Evolutionary conservation across 2,797 vertebrate species (phyloP), one percentile per base, ranked within the genome.

Genomic region (Pelodytes ibericus): DNA sequence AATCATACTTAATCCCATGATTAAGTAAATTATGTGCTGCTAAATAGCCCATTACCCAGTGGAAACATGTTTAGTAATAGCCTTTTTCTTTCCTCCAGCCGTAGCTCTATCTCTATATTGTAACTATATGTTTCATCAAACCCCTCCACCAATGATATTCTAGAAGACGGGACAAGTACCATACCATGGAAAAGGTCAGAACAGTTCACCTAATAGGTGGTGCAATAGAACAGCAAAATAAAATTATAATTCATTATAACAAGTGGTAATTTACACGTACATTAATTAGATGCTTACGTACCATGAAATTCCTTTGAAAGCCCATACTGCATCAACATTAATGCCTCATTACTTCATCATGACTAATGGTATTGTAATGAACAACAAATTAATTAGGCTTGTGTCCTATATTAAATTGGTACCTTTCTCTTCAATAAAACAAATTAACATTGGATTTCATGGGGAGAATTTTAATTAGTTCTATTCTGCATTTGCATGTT

Each of bases 351-450:
- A 79, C 70, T 63, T 79, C 71, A 73, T 79, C 76, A 79, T 73
- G 76, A 79, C 76, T 79, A 79, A 79, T 79, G 76, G 71, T 68
- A 79, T 79, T 79, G 76, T 79, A 73, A 79, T 79, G 47, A 79
- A 79, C 76, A 79, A 79, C 76, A 79, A 68, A 79, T 79, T 79
- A 68, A 79, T 79, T 73, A 68, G 76, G 64, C 71, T 79, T 62
- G 64, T 68, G 76, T 79, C 71, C 71, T 73, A 62, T 79, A 79
- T 79, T 73, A 79, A 56, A 79, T 69, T 63, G 76, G 41, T 79
- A 79, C 71, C 76, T 79, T 79, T 79, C 70, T 67, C 57, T 73
- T 73, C 76, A 73, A 73, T 79, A 73, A 69, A 79, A 79, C 70
- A 79, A 72, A 79, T 79, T 79, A 73, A 79, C 63, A 72, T 44